Conservation (phyloP, 2,888 invertebrate genomes). For the Aradus depressus region DNA sequence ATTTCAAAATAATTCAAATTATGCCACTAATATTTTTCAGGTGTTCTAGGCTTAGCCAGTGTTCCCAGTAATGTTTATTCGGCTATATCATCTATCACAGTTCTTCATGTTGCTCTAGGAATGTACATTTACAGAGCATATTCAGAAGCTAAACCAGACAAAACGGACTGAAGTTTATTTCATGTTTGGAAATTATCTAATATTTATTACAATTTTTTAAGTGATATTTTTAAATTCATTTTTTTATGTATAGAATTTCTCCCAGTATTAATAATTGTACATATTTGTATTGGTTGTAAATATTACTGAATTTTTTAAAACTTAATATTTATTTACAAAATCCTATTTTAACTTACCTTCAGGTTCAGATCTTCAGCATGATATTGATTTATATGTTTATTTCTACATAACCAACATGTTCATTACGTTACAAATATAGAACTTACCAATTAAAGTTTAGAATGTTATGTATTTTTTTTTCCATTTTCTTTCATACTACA, state of each 20-base stretch:
- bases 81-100: constrained; percentile 61
- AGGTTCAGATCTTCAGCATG: background rate
- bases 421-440: too few species aligned
- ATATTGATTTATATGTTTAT: background rate
- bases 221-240: background rate
- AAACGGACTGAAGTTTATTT: constrained; percentile 20
- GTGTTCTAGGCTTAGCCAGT: constrained; percentile 40
- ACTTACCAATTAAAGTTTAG: too few species aligned
- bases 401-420: too few species aligned
- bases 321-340: too few species aligned
- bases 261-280: too few species aligned
- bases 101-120: constrained; percentile 63
- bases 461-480: too few species aligned
- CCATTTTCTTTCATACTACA: too few species aligned
- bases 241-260: too few species aligned
- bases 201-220: constrained; percentile 2
- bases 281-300: background rate
- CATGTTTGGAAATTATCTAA: background rate
- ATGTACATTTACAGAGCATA: constrained; percentile 70
- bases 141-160: constrained; percentile 38
- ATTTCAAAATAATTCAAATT: background rate
- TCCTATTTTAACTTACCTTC: too few species aligned
- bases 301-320: too few species aligned
- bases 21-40: constrained; percentile 35
- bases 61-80: constrained; percentile 65